Evolutionary conservation across 2,797 vertebrate species (phyloP).

Genomic region (Enoplosus armatus): DNA sequence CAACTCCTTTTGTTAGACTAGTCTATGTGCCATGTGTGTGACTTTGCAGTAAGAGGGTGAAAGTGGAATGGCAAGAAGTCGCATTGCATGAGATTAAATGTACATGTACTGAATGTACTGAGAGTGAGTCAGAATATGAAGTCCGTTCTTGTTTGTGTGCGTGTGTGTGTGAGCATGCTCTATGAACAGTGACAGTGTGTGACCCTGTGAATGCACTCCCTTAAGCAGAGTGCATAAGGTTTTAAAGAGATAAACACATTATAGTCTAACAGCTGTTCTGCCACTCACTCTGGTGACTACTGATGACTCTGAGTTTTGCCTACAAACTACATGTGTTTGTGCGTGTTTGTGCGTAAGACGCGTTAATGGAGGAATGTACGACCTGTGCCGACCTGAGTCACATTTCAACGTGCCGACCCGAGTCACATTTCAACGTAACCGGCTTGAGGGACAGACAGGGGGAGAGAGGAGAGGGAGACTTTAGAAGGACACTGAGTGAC

Average conservation of each 20-base stretch:
- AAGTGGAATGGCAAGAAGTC: too few relatives aligned
- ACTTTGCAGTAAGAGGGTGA: too few relatives aligned
- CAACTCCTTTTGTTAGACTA: too few relatives aligned
- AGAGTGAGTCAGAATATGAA: not conserved
- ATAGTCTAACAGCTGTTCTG: conserved; percentile 15
- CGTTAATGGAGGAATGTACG: conserved; percentile 1
- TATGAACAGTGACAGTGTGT: conserved; percentile 7
- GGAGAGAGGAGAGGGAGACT: conserved; percentile 2
- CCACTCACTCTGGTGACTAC: not conserved
- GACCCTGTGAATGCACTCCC: conserved; percentile 15
- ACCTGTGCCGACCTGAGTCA: conserved; percentile 28
- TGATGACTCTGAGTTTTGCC: conserved; percentile 9
- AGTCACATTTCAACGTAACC: conserved; percentile 30
- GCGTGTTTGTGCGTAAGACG: not conserved
- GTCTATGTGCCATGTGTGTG: too few relatives aligned
- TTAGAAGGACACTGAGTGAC: conserved; percentile 45
- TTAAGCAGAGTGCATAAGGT: not conserved
- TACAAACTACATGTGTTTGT: not conserved
- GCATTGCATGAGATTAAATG: not conserved
- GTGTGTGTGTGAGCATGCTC: not conserved
- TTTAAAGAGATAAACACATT: conserved; percentile 35
- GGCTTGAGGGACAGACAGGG: conserved; percentile 14
- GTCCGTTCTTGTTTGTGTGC: too few relatives aligned
- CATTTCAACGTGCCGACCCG: too few relatives aligned
- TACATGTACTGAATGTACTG: not conserved